Base-by-base conservation (phyloP, 2,797 vertebrate species). In the Staurois parvus region DNA sequence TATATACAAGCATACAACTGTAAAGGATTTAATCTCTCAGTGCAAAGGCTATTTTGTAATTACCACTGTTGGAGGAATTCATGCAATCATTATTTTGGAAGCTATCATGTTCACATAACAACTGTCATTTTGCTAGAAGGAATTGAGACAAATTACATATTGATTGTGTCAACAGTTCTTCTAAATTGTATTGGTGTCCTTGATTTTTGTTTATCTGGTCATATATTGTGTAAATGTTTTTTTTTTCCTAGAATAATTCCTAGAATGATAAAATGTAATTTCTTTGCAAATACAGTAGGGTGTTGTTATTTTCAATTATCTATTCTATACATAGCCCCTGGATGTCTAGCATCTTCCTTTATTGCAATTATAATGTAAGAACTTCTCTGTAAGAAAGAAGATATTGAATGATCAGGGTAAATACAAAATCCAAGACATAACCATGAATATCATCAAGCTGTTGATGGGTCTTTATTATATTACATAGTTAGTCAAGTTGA, bases 111-210 rank as follows among this genome's bases (percentile, higher is more conserved):
- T 83, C 85, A 87, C 13, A 7, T 79, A 83, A 83, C 79, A 83
- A 74, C 56, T 83, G 80, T 87, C 75, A 79, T 87, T 83, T 87
- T 87, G 80, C 80, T 87, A 70, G 68, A 83, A 83, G 75, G 70
- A 87, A 87, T 83, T 79, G 75, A 83, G 62, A 87, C 85, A 83
- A 86, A 83, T 87, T 83, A 87, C 80, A 86, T 87, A 83, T 87
- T 83, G 85, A 83, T 87, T 87, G 75, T 73, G 85, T 79, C 85
- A 79, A 83, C 59, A 68, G 40, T 72, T 74, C 42, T 76, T 77
- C 66, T 52, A 74, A 83, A 83, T 79, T 73, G 68, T 83, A 68
- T 87, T 79, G 75, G 75, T 83, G 59, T 62, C 80, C 81, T 83
- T 83, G 74, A 86, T 83, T 83, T 83, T 69, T 74, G 85, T 86